Evolutionary conservation across 2,797 vertebrate species (phyloP).

Genomic region (Gastrophryne carolinensis): DNA sequence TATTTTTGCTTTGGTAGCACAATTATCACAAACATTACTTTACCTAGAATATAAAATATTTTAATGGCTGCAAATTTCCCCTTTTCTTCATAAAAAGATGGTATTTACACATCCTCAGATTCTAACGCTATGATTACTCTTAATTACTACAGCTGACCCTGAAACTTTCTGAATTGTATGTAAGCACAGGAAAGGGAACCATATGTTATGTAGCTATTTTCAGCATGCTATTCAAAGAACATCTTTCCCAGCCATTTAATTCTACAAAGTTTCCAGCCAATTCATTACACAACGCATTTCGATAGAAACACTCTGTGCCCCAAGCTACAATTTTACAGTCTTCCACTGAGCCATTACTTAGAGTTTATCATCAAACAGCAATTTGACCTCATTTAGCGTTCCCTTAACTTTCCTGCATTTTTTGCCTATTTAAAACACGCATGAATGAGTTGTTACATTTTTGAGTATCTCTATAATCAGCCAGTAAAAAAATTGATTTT

Average conservation of each 20-base stretch:
- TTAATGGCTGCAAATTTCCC: constrained; percentile 26
- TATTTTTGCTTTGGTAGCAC: not conserved
- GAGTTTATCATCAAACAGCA: constrained; percentile 30
- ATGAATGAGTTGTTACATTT: not conserved
- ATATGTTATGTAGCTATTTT: constrained; percentile 48
- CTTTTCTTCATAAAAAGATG: constrained; percentile 47
- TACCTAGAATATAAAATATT: constrained; percentile 40
- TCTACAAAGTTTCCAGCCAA: constrained; percentile 42
- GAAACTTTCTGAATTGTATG: constrained; percentile 49
- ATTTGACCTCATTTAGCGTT: constrained; percentile 53
- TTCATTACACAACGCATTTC: constrained; percentile 43
- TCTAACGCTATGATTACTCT: constrained; percentile 39
- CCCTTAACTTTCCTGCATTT: constrained; percentile 53
- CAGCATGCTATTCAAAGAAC: constrained; percentile 24
- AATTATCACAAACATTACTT: constrained; percentile 37
- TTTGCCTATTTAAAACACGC: not conserved
- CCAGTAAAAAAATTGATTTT: constrained; percentile 33
- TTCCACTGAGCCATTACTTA: constrained; percentile 38
- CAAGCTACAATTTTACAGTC: constrained; percentile 42
- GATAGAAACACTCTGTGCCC: constrained; percentile 24
- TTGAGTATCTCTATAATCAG: not conserved
- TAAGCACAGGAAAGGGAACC: constrained; percentile 44
- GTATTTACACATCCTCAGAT: constrained; percentile 39
- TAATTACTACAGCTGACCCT: constrained; percentile 44
- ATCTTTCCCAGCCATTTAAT: constrained; percentile 9